Evolutionary conservation across 2,888 invertebrate genomes (phyloP).

Genomic region (Gortyna flavago): DNA sequence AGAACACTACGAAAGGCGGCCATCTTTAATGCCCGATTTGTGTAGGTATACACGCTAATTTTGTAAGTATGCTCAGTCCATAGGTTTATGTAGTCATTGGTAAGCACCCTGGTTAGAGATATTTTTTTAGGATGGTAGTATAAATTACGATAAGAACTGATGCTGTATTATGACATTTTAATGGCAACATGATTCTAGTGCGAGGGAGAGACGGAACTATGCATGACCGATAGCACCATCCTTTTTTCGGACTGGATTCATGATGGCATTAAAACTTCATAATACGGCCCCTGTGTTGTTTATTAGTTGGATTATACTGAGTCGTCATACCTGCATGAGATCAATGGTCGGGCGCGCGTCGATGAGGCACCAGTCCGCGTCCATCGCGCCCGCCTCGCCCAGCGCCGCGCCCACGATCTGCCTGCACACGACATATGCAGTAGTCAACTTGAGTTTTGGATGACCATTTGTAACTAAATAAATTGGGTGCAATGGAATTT

Average conservation of each 20-base stretch:
- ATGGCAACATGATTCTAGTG: background rate
- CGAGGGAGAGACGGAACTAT: too few species aligned
- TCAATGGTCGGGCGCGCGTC: conserved; percentile 84
- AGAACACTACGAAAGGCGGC: too few species aligned
- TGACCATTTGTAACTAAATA: background rate
- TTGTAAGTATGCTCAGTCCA: too few species aligned
- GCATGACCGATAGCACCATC: background rate
- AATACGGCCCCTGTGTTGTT: background rate
- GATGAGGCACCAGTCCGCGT: conserved; percentile 77
- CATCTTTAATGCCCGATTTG: too few species aligned
- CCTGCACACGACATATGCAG: conserved; percentile 39
- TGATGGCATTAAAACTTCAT: background rate
- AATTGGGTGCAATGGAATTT: background rate
- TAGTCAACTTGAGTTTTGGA: background rate
- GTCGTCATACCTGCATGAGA: conserved; percentile 83
- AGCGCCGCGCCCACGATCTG: conserved; percentile 63
- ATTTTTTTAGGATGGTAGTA: too few species aligned
- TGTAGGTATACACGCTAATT: too few species aligned
- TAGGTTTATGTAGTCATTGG: too few species aligned
- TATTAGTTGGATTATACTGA: background rate
- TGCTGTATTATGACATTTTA: background rate
- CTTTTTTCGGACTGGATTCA: background rate
- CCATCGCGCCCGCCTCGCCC: conserved; percentile 62
- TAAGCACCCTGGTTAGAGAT: too few species aligned
- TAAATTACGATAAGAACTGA: background rate